Evolutionary conservation across 2,888 invertebrate species (phyloP).

Genomic region (Eueremaeus valkanovi): DNA sequence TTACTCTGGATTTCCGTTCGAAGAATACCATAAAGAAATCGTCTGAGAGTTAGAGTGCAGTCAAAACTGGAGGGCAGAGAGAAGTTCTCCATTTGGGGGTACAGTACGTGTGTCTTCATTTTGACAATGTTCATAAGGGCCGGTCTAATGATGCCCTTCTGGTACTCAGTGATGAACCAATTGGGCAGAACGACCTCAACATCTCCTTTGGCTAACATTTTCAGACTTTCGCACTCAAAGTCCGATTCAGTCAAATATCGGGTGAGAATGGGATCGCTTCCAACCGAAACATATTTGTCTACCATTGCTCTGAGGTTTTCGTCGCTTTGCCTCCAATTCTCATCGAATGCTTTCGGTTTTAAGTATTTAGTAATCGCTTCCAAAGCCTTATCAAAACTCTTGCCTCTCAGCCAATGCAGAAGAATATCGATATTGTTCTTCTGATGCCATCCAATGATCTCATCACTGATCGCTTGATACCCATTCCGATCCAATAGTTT

Average conservation of each 20-base stretch:
- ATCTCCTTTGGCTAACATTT: neutral
- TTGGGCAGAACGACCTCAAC: neutral
- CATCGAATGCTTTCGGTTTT: neutral
- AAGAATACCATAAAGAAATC: neutral
- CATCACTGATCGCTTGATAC: neutral
- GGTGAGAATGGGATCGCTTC: neutral
- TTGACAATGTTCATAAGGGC: neutral
- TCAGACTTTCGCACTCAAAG: neutral
- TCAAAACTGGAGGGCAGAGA: neutral
- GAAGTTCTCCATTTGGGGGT: neutral
- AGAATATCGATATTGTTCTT: neutral
- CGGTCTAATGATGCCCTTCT: neutral
- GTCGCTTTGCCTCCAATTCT: neutral
- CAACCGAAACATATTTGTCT: neutral
- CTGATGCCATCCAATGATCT: neutral
- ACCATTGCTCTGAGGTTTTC: neutral
- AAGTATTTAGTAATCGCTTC: neutral
- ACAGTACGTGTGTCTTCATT: neutral
- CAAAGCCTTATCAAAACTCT: neutral
- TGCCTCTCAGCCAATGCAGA: neutral
- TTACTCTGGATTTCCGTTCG: neutral
- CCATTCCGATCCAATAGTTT: neutral
- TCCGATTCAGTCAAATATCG: neutral
- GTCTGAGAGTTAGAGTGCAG: neutral
- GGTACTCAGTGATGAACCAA: constrained; percentile 12